Evolutionary conservation across 2,113 vertebrate species (phyloP).

Genomic region (Oreochromis tanganicae): DNA sequence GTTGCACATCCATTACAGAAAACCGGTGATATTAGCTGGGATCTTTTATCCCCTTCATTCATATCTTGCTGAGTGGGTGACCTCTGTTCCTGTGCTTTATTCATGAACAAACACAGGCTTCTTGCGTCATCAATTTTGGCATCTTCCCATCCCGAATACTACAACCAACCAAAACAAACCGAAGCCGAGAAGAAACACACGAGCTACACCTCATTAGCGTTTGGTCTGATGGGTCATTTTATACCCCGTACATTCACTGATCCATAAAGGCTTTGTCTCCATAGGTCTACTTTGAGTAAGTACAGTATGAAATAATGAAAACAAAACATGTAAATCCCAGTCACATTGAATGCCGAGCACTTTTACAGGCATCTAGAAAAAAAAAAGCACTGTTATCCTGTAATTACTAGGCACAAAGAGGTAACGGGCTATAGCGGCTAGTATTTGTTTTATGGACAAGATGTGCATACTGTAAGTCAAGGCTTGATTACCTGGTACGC

Average conservation of each 20-base stretch:
- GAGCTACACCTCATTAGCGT: background rate
- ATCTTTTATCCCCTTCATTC: background rate
- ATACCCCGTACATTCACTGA: constrained; percentile 44
- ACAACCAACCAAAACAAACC: background rate
- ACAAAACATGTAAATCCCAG: background rate
- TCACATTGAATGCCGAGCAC: constrained; percentile 3
- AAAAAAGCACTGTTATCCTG: constrained; percentile 19
- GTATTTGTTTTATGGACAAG: constrained; percentile 4
- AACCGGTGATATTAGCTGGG: background rate
- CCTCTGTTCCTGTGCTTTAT: background rate
- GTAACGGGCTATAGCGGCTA: constrained; percentile 35
- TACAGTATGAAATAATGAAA: background rate
- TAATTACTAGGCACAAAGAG: constrained; percentile 56
- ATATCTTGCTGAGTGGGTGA: background rate
- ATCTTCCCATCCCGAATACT: background rate
- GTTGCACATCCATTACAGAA: background rate
- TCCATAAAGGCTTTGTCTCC: constrained; percentile 21
- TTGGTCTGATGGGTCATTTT: constrained; percentile 12
- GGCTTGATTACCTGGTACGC: constrained; percentile 34
- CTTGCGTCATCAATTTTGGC: background rate
- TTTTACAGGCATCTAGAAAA: constrained; percentile 11
- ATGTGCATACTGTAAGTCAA: constrained; percentile 22
- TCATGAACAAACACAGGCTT: background rate
- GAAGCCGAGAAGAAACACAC: background rate
- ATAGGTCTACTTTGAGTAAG: background rate